Evolutionary conservation across 1,140 invertebrate genomes (phyloP), one percentile per base, ranked within the genome.

Genomic region (Drosophila lacteicornis): DNA sequence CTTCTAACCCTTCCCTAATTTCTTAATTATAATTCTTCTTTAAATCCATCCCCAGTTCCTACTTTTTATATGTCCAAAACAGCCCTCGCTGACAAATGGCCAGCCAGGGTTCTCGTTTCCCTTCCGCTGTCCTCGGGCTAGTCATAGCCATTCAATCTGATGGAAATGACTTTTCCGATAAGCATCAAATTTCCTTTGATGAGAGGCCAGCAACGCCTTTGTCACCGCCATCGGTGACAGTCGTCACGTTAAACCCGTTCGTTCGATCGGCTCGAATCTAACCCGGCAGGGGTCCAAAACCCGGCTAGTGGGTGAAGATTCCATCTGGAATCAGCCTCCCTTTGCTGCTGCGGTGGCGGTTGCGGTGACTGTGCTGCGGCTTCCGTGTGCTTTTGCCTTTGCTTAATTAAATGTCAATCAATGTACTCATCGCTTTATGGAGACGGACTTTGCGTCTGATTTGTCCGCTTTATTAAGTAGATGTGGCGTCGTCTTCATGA

Each of bases 381-480:
- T 87, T 87, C 84, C 84, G 84, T 81, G 80, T 87, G 74, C 80
- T 84, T 80, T 88, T 88, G 84, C 67, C 74, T 84, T 81, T 87
- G 80, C 83, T 88, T 88, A 88, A 88, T 88, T 90, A 85, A 88
- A 90, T 88, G 84, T 90, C 84, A 88, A 88, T 88, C 84, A 88
- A 62, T 79, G 56, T 81, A 70, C 67, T 65, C 55, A 30, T 75
- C 63, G 67, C 30, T 56, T 68, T 70, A 68, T 55, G 60, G 51
- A 30, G 58, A 57, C 56, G 42, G 76, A 57, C 60, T 80, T 88
- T 90, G 85, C 50, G 83, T 88, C 80, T 88, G 84, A 88, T 88
- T 88, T 85, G 85, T 85, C 74, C 59, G 75, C 74, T 81, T 87
- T 88, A 83, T 80, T 88, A 80, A 74, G 61, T 65, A 80, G 84